These are phyloP conservation scores for Synchiropus splendidus DNA, from an alignment of 2,113 vertebrate genomes.

Conservation along the genomic window DNA sequence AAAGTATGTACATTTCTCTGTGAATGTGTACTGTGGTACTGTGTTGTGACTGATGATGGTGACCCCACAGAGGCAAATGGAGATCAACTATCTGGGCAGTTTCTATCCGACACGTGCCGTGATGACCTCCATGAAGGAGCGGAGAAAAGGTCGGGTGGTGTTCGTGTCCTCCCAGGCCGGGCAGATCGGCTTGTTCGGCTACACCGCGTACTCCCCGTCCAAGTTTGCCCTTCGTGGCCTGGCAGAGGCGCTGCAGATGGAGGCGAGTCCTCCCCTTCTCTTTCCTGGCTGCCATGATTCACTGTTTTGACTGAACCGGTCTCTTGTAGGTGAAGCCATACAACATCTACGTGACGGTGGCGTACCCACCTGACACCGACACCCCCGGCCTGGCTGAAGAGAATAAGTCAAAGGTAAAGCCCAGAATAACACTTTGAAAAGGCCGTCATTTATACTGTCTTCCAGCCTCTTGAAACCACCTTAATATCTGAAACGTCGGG, in stretches of 20 bases:
- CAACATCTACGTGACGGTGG: constrained; percentile 90
- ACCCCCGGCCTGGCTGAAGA: constrained; percentile 87
- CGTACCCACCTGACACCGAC: constrained; percentile 94
- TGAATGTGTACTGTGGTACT: no score
- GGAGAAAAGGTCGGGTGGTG: constrained; percentile 87
- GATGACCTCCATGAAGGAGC: constrained; percentile 92
- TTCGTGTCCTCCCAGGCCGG: constrained; percentile 95
- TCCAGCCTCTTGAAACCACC: constrained; percentile 86
- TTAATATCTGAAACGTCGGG: constrained; percentile 90
- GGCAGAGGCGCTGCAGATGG: constrained; percentile 96
- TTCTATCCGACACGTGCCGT: constrained; percentile 89
- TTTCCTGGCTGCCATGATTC: no score
- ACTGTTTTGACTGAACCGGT: background rate
- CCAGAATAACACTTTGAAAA: background rate
- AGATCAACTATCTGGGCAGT: constrained; percentile 93
- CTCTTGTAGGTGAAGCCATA: constrained; percentile 87
- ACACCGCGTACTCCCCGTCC: constrained; percentile 88
- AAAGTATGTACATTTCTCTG: constrained; percentile 79
- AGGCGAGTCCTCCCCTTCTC: constrained; percentile 62
- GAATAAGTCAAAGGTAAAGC: constrained; percentile 83
- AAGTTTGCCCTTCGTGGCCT: constrained; percentile 91
- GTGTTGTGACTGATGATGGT: no score
- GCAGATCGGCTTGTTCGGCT: constrained; percentile 87
- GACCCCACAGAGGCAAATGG: constrained; percentile 83
- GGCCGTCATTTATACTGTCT: background rate